A percentile compares a stretch with the other conserved stretches of the same genome.
Evolutionary conservation across 2,113 vertebrate genomes (phyloP).

Genomic region (Triplophysa rosa): DNA sequence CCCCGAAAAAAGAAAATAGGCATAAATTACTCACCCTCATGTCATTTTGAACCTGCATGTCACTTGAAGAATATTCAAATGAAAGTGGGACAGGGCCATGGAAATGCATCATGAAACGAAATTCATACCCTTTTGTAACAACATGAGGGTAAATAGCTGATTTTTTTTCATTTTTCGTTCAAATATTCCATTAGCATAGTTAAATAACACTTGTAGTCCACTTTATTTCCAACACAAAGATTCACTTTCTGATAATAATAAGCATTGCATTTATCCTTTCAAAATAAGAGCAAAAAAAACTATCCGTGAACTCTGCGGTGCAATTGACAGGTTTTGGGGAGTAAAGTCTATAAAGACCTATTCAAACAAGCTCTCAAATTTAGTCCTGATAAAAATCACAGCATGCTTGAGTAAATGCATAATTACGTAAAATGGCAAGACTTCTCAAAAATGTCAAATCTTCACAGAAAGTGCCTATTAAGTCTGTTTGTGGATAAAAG

Average conservation of each 20-base stretch:
- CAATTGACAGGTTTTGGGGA: constrained; percentile 43
- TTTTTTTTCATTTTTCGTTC: no score
- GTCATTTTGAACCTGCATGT: no score
- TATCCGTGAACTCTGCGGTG: constrained; percentile 35
- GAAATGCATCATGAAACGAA: no score
- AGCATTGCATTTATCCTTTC: constrained; percentile 44
- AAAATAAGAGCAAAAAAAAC: constrained; percentile 4
- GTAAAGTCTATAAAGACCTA: constrained; percentile 32
- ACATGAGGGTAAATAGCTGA: no score
- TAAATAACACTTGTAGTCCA: background rate
- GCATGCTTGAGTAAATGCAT: background rate
- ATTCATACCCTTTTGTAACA: no score
- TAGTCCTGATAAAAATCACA: background rate
- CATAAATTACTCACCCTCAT: no score
- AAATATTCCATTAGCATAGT: no score
- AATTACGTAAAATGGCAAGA: constrained; percentile 11
- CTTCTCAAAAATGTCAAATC: background rate
- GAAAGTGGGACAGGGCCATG: no score
- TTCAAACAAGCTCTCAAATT: constrained; percentile 30
- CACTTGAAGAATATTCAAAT: no score
- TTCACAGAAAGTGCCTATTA: background rate
- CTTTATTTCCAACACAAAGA: background rate
- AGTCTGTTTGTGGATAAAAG: constrained; percentile 21
- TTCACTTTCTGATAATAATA: constrained; percentile 27
- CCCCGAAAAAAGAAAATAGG: no score